phyloP scores from a whole-genome alignment of 2,113 vertebrate species.

The Marmota flaviventris region DNA sequence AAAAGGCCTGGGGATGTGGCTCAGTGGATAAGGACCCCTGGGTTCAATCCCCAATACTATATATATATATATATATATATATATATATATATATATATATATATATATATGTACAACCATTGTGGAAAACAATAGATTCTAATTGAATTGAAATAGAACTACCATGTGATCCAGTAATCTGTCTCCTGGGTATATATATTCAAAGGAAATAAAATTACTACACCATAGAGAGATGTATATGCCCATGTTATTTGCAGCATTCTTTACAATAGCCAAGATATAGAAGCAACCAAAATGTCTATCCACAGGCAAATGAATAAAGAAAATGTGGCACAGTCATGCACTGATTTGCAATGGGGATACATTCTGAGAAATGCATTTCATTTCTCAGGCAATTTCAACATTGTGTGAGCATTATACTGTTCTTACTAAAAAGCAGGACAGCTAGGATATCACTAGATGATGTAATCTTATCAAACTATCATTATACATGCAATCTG shows the following conservation, averaged over 20 bases:
- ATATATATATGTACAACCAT: background rate
- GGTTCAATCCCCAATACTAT: too few relatives aligned
- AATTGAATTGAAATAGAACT: background rate
- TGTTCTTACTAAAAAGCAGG: background rate
- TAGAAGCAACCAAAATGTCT: background rate
- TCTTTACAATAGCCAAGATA: background rate
- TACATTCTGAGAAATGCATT: background rate
- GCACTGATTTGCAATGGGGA: background rate
- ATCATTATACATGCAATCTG: background rate
- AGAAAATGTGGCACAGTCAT: background rate
- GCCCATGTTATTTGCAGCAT: background rate
- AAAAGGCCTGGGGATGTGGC: too few relatives aligned
- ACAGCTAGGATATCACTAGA: background rate
- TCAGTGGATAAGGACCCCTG: too few relatives aligned
- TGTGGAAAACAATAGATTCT: background rate
- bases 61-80: too few relatives aligned
- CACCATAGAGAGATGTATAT: background rate
- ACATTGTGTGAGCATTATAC: background rate
- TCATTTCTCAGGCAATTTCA: background rate
- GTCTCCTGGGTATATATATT: background rate
- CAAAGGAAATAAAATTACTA: background rate
- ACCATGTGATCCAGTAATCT: background rate
- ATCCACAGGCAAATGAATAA: background rate
- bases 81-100: too few relatives aligned
- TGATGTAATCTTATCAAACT: background rate